Base-by-base conservation (phyloP, 2,888 invertebrate species). In the Drosophila neoperkinsi region DNA sequence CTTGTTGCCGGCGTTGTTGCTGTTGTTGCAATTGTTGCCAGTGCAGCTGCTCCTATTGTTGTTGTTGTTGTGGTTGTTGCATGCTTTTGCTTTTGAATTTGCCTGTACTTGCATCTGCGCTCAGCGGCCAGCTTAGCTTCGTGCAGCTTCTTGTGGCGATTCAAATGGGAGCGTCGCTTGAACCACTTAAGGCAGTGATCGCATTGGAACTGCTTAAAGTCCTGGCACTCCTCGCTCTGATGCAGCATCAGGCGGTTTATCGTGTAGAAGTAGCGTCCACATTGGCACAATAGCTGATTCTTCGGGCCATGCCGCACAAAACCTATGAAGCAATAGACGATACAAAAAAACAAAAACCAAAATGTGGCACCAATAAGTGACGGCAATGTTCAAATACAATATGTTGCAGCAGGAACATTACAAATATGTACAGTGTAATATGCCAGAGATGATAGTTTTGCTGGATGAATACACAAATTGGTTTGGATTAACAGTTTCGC, bases 181-280 rank as follows among this genome's bases (percentile, higher is more conserved):
- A 91, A 91, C 90, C 79, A 85, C 65, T 92, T 92, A n/a, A 82
- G 80, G 65, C 92, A 92, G 46, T 84, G 77, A 51, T 84, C 83
- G 66, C 92, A 92, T 46, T 88, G 82, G 53, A 92, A 92, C 21
- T 84, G 88, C 67, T 91, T 91, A 38, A 87, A 84, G 49, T 85
- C 84, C 65, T 90, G 87, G 72, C 92, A 92, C 74, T 92, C 92
- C 66, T 91, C 77, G 2, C 84, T 88, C 55, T 91, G 74, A 71
- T 92, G 92, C 60, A 90, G 79, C 81, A 82, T 71, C 85, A 92
- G 83, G 55, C 89, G 90, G 62, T 80, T 82, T 65, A 82, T 59
- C 4, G 90, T 88, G 64, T 90, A 82, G 74, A 92, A 92, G 71
- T 92, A 92, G 78, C 94, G 94, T 72, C 94, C 94, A 77, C 94